Percentiles rank a stretch among this genome's conserved stretches.
These are phyloP conservation scores for Drosophila arizonae DNA, from an alignment of 1,140 invertebrate species.

Conservation along the genomic window DNA sequence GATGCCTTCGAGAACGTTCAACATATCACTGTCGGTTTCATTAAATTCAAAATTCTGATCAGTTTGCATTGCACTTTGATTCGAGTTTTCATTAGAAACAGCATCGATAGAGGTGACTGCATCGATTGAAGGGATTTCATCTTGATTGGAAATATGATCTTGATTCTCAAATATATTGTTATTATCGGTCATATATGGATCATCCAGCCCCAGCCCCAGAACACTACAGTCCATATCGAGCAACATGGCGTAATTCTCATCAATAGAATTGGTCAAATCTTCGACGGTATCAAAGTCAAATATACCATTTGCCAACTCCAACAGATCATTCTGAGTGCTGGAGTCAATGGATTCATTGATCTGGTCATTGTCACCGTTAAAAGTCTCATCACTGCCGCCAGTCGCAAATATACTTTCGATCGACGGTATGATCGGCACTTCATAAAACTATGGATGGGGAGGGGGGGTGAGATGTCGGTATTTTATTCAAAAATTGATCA, in stretches of 20 bases:
- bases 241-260: slow-evolving; percentile 50
- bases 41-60: slow-evolving; percentile 5
- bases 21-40: slow-evolving; percentile 42
- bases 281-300: slow-evolving; percentile 55
- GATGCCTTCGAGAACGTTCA: slow-evolving; percentile 54
- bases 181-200: slow-evolving; percentile 22
- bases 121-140: not conserved
- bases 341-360: slow-evolving; percentile 10
- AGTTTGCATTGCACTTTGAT: slow-evolving; percentile 9
- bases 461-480: slow-evolving; percentile 58
- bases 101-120: not conserved
- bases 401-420: slow-evolving; percentile 61
- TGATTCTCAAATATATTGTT: slow-evolving; percentile 28
- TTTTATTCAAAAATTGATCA: slow-evolving; percentile 69
- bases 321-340: slow-evolving; percentile 29
- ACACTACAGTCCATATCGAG: slow-evolving; percentile 54
- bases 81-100: slow-evolving; percentile 2
- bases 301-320: slow-evolving; percentile 48
- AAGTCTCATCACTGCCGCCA: slow-evolving; percentile 36
- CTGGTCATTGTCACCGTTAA: slow-evolving; percentile 22
- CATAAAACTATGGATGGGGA: slow-evolving; percentile 62
- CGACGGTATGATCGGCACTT: slow-evolving; percentile 46
- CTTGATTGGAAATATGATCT: slow-evolving; percentile 24
- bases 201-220: slow-evolving; percentile 41
- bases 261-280: slow-evolving; percentile 49